These are phyloP conservation scores for Cephus cinctus DNA, from an alignment of 1,140 invertebrate species.

Conservation along the genomic window DNA sequence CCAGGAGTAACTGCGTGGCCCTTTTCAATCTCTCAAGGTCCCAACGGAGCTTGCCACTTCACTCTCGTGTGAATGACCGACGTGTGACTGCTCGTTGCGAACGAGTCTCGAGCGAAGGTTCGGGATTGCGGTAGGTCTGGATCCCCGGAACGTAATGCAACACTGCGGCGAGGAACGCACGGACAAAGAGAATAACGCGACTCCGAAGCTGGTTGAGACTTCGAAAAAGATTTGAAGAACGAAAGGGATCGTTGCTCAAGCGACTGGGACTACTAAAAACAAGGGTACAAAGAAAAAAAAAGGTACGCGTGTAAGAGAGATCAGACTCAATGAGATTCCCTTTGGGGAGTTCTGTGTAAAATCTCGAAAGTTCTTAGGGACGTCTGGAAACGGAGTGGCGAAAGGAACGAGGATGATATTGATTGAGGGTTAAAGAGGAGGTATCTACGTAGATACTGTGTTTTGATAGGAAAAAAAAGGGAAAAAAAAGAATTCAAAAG, in stretches of 20 bases:
- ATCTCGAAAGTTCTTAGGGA: not conserved
- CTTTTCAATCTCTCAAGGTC: too few relatives aligned
- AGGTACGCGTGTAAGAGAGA: too few relatives aligned
- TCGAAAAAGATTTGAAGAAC: not conserved
- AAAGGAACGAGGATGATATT: not conserved
- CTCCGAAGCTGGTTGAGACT: not conserved
- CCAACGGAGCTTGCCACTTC: too few relatives aligned
- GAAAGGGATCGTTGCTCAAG: not conserved
- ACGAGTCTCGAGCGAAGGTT: constrained; percentile 34
- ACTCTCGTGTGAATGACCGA: constrained; percentile 39
- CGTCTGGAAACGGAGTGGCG: not conserved
- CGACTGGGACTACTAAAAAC: not conserved
- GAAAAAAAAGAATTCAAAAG: too few relatives aligned
- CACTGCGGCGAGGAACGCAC: constrained; percentile 12
- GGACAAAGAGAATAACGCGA: not conserved
- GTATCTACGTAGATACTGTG: not conserved
- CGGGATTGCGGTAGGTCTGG: constrained; percentile 37
- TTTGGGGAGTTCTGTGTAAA: not conserved
- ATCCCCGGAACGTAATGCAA: constrained; percentile 23
- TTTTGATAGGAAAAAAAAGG: too few relatives aligned
- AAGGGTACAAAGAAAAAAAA: constrained; percentile 5
- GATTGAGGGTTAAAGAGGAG: not conserved
- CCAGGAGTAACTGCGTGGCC: too few relatives aligned
- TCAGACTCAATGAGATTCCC: constrained; percentile 2
- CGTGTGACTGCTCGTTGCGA: constrained; percentile 30